Evolutionary conservation across 2,113 vertebrate genomes (phyloP).

Genomic region (Gopherus evgoodei): DNA sequence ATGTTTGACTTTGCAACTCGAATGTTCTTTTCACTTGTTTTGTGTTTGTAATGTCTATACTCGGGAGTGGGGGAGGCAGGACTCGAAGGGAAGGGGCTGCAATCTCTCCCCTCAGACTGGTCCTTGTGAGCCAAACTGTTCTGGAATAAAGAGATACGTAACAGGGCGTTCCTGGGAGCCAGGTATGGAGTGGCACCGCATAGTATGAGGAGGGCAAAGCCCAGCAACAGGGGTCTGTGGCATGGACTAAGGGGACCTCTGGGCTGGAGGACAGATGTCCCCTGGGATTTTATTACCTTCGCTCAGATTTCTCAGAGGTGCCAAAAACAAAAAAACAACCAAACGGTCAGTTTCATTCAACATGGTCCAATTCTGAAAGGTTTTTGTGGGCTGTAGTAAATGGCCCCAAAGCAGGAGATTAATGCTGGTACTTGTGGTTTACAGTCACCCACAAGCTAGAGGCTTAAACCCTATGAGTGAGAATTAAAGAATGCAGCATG

Average conservation of each 20-base stretch:
- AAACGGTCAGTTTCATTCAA: conserved; percentile 52
- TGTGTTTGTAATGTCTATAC: not conserved
- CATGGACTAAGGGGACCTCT: conserved; percentile 8
- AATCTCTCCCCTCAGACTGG: not conserved
- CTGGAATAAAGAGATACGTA: not conserved
- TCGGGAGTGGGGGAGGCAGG: too few species aligned
- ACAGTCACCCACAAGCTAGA: conserved; percentile 64
- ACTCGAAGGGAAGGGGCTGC: not conserved
- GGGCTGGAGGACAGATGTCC: conserved; percentile 49
- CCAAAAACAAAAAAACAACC: conserved; percentile 21
- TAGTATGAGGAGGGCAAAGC: not conserved
- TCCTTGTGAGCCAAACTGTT: not conserved
- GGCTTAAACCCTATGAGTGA: conserved; percentile 66
- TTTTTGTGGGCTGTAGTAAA: conserved; percentile 65
- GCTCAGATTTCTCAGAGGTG: conserved; percentile 29
- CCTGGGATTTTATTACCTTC: conserved; percentile 11
- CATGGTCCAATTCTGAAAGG: conserved; percentile 26
- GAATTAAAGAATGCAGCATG: not conserved
- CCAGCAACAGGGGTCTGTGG: not conserved
- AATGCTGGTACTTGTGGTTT: conserved; percentile 67
- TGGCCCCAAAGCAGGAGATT: conserved; percentile 69
- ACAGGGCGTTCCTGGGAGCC: not conserved
- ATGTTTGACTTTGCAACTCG: not conserved
- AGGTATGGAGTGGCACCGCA: not conserved
- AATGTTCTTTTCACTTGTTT: not conserved